Evolutionary conservation across 64 coral and sea anemone species (phyloP).

Genomic region (Pocillopora verrucosa): DNA sequence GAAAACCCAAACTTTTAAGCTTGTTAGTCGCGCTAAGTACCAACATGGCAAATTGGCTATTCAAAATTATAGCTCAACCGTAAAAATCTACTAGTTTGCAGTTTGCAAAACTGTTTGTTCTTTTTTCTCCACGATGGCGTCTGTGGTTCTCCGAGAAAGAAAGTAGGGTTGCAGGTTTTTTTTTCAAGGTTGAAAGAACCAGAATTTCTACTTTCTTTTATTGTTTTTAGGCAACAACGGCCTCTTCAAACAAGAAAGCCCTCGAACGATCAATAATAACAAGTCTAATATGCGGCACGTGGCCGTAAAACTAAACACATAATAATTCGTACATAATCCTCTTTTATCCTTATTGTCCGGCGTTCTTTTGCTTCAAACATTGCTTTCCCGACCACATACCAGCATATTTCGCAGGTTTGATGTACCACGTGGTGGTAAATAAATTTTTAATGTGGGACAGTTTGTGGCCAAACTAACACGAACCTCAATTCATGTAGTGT

Average conservation of each 20-base stretch:
- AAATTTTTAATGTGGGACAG: constrained; percentile 47
- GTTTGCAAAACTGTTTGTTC: too few species aligned
- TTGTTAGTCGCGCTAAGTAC: too few species aligned
- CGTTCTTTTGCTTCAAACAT: neutral
- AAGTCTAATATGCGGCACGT: constrained; percentile 29
- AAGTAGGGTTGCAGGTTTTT: neutral
- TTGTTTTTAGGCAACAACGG: constrained; percentile 6
- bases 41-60: too few species aligned
- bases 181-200: neutral
- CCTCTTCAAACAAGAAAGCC: neutral
- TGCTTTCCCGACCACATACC: constrained; percentile 24
- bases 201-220: neutral
- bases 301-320: constrained; percentile 8
- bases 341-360: constrained; percentile 23
- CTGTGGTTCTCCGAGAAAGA: neutral
- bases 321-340: constrained; percentile 15
- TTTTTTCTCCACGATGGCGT: neutral
- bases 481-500: constrained; percentile 21
- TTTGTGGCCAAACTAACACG: constrained; percentile 39
- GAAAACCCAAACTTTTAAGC: too few species aligned
- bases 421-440: constrained; percentile 39
- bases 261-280: constrained; percentile 4
- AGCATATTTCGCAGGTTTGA: constrained; percentile 29
- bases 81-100: too few species aligned
- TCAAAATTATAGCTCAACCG: too few species aligned